These are phyloP conservation scores for Rhaphigaster nebulosa DNA, from an alignment of 2,888 invertebrate genomes.

Conservation along the genomic window DNA sequence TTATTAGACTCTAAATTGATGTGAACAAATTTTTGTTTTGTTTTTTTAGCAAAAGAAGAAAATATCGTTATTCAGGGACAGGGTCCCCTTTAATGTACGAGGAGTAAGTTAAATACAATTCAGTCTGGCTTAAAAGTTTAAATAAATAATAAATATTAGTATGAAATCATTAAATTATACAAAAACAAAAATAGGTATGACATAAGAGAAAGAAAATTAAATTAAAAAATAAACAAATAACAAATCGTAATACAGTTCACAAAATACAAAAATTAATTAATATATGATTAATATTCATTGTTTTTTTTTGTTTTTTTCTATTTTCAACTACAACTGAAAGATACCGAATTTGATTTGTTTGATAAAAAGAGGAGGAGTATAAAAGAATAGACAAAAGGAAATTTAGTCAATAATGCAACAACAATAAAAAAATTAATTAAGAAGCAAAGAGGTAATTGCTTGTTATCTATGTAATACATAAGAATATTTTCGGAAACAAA, in stretches of 20 bases:
- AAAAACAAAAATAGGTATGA: neutral
- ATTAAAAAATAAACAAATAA: neutral
- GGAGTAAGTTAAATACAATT: constrained; percentile 23
- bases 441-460: too few species aligned
- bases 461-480: too few species aligned
- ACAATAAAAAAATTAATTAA: too few species aligned
- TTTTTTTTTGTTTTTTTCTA: too few species aligned
- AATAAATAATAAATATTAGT: neutral
- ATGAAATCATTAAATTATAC: neutral
- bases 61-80: constrained; percentile 26
- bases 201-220: neutral
- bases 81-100: constrained; percentile 9
- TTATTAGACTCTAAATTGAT: constrained; percentile 4
- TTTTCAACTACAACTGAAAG: too few species aligned
- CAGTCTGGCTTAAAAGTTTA: neutral
- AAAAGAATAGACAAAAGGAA: too few species aligned
- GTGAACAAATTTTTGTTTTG: neutral
- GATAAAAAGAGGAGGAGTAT: too few species aligned
- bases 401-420: too few species aligned
- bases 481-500: too few species aligned
- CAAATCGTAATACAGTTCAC: neutral
- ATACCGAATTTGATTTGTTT: too few species aligned
- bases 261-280: neutral
- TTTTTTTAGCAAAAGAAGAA: constrained; percentile 35
- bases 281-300: neutral